Percentiles rank a stretch among this genome's conserved stretches.
These are phyloP conservation scores for Venusia cambrica DNA, from an alignment of 2,888 invertebrate genomes.

Conservation along the genomic window DNA sequence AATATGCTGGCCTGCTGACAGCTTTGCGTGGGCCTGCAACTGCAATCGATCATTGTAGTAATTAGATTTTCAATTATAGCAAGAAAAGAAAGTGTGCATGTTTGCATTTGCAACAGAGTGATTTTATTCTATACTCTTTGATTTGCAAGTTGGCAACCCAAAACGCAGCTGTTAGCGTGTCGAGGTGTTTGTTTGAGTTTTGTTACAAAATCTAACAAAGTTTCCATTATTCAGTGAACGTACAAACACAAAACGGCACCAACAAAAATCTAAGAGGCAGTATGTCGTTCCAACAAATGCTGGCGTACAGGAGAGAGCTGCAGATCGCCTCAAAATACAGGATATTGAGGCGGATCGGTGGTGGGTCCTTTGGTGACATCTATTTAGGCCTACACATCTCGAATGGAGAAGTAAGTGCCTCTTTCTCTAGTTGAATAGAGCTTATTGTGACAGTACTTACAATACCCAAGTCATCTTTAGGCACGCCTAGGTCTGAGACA, in stretches of 20 bases:
- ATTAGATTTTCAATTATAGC: too few relatives aligned
- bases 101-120: too few relatives aligned
- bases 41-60: too few relatives aligned
- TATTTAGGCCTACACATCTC: constrained; percentile 94
- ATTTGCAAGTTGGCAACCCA: too few relatives aligned
- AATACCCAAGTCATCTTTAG: constrained; percentile 7
- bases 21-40: too few relatives aligned
- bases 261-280: too few relatives aligned
- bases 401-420: constrained; percentile 88
- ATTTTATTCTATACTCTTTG: too few relatives aligned
- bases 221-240: constrained; percentile 23
- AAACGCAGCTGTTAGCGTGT: constrained; percentile 32
- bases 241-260: constrained; percentile 19
- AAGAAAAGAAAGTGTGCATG: too few relatives aligned
- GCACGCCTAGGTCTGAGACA: constrained; percentile 12
- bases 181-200: constrained; percentile 37
- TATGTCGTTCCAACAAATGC: constrained; percentile 36
- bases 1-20: too few relatives aligned
- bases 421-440: constrained; percentile 14
- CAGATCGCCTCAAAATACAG: constrained; percentile 86
- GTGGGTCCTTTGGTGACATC: constrained; percentile 99
- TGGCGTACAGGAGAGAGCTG: constrained; percentile 35
- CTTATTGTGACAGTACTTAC: constrained; percentile 1
- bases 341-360: constrained; percentile 95
- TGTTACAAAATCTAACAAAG: constrained; percentile 30